Evolutionary conservation across 2,113 vertebrate species (phyloP), one percentile per base, ranked within the genome.

Genomic region (Corvus cornix): DNA sequence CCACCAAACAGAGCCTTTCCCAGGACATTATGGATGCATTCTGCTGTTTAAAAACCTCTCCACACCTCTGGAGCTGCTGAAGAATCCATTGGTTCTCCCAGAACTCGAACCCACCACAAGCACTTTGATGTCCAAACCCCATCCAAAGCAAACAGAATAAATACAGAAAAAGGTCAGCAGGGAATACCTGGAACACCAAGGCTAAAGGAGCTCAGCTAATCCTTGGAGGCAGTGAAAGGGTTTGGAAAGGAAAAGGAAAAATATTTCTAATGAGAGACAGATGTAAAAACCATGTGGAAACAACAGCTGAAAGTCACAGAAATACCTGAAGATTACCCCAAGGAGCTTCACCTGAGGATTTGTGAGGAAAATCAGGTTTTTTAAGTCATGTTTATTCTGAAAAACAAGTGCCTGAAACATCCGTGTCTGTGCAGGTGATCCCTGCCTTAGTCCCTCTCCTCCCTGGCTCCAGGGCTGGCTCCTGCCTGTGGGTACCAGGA

Each of bases 381-480:
- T 23, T 3, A 58, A 3, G 10, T 37, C 8, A 8, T 2, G 16
- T n/a, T 60, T 52, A 28, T 39, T 12, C 23, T 39, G 51, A 12
- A 33, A 53, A 90, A 28, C 2, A 46, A 59, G 44, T 26, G 8
- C 27, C 48, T 67, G 81, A 43, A 66, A 58, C 4, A 1, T 2
- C 8, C 9, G 0, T 0, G 14, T 31, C 12, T 33, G 35, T 20
- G 48, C 46, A 3, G 22, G 49, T 9, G 3, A 39, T 9, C 20
- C 41, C 31, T 22, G 35, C 30, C 41, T 7, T 2, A 0, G 0
- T 11, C 11, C 41, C 55, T 30, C n/a, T 58, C 17, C 31, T 72
- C 44, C 0, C 33, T 31, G 68, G 30, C 59, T 63, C 43, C 3
- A 2, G 19, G 13, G 23, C 10, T 19, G 46, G 66, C 41, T 80